Conservation (phyloP, 2,797 vertebrate species). For the Varecia variegata region DNA sequence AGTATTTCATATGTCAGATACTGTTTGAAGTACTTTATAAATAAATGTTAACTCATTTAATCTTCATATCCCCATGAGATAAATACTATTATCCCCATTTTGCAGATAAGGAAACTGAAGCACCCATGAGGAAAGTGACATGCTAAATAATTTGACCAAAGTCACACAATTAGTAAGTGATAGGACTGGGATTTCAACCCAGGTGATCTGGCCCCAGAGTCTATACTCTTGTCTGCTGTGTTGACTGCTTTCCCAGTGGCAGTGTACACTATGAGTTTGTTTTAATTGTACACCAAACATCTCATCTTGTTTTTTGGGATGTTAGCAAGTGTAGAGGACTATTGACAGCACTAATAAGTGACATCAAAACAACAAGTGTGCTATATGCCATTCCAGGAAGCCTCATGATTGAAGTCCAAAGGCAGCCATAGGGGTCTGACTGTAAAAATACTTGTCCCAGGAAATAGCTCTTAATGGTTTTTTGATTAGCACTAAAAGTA, state of each 20-base stretch:
- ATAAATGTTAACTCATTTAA: background rate
- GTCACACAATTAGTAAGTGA: background rate
- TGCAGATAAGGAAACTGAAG: background rate
- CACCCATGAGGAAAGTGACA: background rate
- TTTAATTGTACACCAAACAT: background rate
- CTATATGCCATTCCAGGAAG: background rate
- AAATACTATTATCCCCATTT: background rate
- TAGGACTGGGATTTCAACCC: background rate
- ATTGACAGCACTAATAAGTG: background rate
- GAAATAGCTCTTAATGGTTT: background rate
- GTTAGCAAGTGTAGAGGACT: background rate
- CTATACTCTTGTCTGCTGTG: background rate
- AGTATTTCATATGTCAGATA: background rate
- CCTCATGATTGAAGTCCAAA: background rate
- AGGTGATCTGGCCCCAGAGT: background rate
- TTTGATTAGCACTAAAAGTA: background rate
- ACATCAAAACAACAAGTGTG: background rate
- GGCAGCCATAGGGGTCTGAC: background rate
- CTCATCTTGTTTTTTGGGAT: background rate
- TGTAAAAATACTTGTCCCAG: background rate
- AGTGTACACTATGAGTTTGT: background rate
- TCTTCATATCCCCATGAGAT: background rate
- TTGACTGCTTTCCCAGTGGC: background rate
- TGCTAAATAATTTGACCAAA: slow-evolving; percentile 28
- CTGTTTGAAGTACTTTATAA: background rate